These are phyloP conservation scores for Pygoscelis adeliae DNA, from an alignment of 2,113 vertebrate genomes.

Conservation along the genomic window DNA sequence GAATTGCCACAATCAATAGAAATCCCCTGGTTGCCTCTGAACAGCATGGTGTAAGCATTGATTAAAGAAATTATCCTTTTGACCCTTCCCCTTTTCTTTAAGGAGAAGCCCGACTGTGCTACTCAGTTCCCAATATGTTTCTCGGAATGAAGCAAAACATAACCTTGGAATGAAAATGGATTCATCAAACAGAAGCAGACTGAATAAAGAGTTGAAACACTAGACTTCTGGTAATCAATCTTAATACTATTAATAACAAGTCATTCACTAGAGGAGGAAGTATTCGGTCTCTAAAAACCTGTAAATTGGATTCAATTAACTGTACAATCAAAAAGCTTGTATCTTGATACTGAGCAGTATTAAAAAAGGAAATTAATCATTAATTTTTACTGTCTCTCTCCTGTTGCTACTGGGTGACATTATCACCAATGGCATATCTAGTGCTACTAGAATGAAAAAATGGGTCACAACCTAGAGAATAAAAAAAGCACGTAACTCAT, in stretches of 20 bases:
- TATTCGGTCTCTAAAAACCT: background rate
- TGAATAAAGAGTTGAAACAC: background rate
- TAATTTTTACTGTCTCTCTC: background rate
- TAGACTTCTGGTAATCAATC: background rate
- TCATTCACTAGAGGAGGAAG: background rate
- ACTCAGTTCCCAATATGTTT: background rate
- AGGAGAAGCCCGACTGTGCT: background rate
- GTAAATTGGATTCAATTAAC: background rate
- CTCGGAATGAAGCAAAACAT: background rate
- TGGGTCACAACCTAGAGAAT: background rate
- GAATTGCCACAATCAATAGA: conserved; percentile 58
- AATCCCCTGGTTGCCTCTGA: conserved; percentile 54
- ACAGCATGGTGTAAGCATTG: conserved; percentile 74
- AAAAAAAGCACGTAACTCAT: rapidly evolving
- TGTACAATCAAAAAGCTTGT: background rate
- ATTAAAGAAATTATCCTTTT: conserved; percentile 74
- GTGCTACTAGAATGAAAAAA: background rate
- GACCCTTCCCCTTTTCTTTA: conserved; percentile 57
- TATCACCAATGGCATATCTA: background rate
- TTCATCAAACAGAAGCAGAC: background rate
- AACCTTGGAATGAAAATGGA: background rate
- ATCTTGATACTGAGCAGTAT: background rate
- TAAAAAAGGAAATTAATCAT: background rate
- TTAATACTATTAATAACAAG: background rate
- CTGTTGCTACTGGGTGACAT: background rate